Percentiles rank a stretch among this genome's conserved stretches.
These are phyloP conservation scores for Fragum whitleyi DNA, from an alignment of 2,888 invertebrate species.

Conservation along the genomic window DNA sequence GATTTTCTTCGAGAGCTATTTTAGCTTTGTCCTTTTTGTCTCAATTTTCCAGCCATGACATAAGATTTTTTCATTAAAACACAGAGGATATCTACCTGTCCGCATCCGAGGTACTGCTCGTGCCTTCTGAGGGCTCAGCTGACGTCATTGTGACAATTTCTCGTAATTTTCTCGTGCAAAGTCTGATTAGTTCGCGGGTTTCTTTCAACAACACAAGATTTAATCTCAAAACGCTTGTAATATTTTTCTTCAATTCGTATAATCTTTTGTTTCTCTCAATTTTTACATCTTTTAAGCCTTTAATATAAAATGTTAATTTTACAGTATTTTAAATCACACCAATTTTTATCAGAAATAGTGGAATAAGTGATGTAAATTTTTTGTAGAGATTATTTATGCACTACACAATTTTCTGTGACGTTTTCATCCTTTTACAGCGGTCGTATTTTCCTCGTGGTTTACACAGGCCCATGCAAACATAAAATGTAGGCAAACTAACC, in stretches of 20 bases:
- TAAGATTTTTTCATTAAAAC: too few species aligned
- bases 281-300: background rate
- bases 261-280: background rate
- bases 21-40: too few species aligned
- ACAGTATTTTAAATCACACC: too few species aligned
- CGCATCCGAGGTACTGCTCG: conserved; percentile 69
- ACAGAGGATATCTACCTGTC: conserved; percentile 64
- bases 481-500: background rate
- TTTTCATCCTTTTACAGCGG: conserved; percentile 76
- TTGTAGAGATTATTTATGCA: conserved; percentile 10
- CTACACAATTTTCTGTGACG: conserved; percentile 66
- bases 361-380: too few species aligned
- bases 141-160: conserved; percentile 46
- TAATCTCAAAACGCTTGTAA: background rate
- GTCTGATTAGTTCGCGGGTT: conserved; percentile 72
- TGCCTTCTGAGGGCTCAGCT: conserved; percentile 67
- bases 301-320: background rate
- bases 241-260: background rate
- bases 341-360: too few species aligned
- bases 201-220: conserved; percentile 59
- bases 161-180: conserved; percentile 55
- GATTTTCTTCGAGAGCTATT: too few species aligned
- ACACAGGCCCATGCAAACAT: conserved; percentile 36
- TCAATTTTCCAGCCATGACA: too few species aligned
- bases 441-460: conserved; percentile 82